Evolutionary conservation across 2,888 invertebrate genomes (phyloP).

Genomic region (Desoria tigrina): DNA sequence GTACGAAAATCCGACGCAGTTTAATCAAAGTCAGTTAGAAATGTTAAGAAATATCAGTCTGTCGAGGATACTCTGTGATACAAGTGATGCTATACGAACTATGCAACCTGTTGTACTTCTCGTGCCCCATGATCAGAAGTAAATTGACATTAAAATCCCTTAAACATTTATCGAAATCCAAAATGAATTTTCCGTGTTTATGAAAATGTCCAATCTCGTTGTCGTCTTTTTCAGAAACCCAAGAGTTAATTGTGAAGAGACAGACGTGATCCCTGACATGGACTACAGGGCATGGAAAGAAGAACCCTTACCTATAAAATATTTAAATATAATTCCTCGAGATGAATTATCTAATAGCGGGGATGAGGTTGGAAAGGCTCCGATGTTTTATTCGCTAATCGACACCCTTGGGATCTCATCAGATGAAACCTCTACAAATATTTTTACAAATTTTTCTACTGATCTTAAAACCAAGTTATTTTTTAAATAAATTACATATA

Average conservation of each 20-base stretch:
- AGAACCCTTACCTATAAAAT: conserved; percentile 29
- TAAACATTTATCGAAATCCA: neutral
- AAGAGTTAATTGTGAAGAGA: conserved; percentile 39
- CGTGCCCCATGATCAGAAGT: conserved; percentile 61
- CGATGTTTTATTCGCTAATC: conserved; percentile 12
- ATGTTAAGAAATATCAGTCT: conserved; percentile 71
- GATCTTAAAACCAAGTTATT: neutral
- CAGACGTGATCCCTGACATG: conserved; percentile 37
- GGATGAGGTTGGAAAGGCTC: neutral
- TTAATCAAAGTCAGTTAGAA: conserved; percentile 74
- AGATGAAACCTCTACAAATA: neutral
- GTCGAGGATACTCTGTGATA: conserved; percentile 71
- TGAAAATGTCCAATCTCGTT: too few species aligned
- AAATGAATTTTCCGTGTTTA: neutral
- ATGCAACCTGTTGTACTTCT: conserved; percentile 73
- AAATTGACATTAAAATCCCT: conserved; percentile 9
- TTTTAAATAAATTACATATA: neutral
- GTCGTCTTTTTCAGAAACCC: conserved; percentile 48
- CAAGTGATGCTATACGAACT: conserved; percentile 66
- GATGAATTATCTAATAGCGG: neutral
- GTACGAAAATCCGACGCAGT: conserved; percentile 60
- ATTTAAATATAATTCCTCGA: neutral
- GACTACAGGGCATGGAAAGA: conserved; percentile 45
- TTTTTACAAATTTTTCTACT: neutral
- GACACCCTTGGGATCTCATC: conserved; percentile 15